Base-by-base conservation (phyloP, 2,113 vertebrate genomes). In the Tiliqua scincoides region DNA sequence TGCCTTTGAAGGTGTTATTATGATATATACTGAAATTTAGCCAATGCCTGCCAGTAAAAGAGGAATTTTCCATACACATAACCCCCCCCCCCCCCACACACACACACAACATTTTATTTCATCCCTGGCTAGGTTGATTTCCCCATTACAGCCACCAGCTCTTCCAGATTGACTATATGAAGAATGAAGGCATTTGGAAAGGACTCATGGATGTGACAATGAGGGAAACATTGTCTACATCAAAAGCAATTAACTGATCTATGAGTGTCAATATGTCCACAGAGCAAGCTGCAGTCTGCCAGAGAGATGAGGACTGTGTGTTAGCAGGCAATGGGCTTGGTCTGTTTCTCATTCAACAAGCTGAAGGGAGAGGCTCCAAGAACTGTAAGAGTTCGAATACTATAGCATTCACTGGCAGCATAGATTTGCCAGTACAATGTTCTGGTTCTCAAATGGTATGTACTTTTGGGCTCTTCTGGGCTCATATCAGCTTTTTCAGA, bases 101-200 rank as follows among this genome's bases (percentile, higher is more conserved):
- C 70, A 70, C 74, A n/a, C 25, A 4, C 4, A 11, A 83, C n/a
- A n/a, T n/a, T 72, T 52, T 71, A 71, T 83, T 37, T 87, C 86
- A 71, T 74, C 71, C 79, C 72, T 2, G 2, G 35, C 35, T 83
- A 59, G 79, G 82, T 84, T 61, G 72, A 71, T 21, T 62, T 83
- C 76, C 77, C 72, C 68, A 27, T 18, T 71, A 84, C 43, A 71
- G 35, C 63, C 80, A 52, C 52, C 9, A 0, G 48, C 74, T 35
- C 27, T n/a, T 76, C 54, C 78, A 17, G 62, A 30, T 18, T 4
- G 1, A 9, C 68, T 3, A 40, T 6, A 65, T 48, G 8, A 84
- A 80, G 77, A 84, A 74, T 21, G 8, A 52, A 30, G 68, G 11
- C 6, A 63, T 40, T 77, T 63, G 18, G 72, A 65, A 74, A 57